Evolutionary conservation across 2,113 vertebrate species (phyloP).

Genomic region (Dipodomys spectabilis): DNA sequence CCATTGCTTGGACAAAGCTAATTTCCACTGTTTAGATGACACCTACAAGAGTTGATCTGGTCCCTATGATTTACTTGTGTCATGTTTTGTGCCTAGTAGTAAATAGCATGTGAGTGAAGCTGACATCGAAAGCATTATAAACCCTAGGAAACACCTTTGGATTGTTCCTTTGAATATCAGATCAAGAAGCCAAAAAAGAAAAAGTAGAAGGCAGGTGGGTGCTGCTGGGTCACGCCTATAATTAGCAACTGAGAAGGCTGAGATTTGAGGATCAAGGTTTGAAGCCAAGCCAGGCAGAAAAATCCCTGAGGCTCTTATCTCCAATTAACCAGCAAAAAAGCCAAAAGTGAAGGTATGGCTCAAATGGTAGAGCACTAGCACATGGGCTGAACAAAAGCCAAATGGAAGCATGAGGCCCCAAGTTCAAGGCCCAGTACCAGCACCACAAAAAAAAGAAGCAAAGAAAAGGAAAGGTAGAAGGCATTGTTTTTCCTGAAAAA

Average conservation of each 20-base stretch:
- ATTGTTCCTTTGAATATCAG: constrained; percentile 61
- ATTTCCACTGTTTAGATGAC: background rate
- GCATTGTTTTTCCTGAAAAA: constrained; percentile 55
- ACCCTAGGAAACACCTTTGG: background rate
- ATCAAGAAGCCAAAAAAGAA: constrained; percentile 73
- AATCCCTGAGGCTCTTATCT: too few species aligned
- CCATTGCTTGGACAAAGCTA: background rate
- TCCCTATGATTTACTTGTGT: constrained; percentile 19
- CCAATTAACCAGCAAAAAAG: too few species aligned
- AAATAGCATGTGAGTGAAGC: background rate
- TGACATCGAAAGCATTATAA: background rate
- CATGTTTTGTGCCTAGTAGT: background rate
- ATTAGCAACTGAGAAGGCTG: too few species aligned
- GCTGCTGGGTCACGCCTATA: too few species aligned
- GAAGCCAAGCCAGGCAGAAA: too few species aligned
- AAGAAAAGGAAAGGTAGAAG: constrained; percentile 54
- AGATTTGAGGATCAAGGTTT: too few species aligned
- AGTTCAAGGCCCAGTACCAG: too few species aligned
- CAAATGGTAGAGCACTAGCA: too few species aligned
- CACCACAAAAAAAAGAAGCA: too few species aligned
- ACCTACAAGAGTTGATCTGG: background rate
- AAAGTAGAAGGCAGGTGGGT: constrained; percentile 24
- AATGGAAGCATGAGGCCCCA: too few species aligned
- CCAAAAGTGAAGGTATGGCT: too few species aligned
- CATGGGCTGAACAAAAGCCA: too few species aligned